Conservation (phyloP, 2,113 vertebrate species). For the Mustela nigripes region DNA sequence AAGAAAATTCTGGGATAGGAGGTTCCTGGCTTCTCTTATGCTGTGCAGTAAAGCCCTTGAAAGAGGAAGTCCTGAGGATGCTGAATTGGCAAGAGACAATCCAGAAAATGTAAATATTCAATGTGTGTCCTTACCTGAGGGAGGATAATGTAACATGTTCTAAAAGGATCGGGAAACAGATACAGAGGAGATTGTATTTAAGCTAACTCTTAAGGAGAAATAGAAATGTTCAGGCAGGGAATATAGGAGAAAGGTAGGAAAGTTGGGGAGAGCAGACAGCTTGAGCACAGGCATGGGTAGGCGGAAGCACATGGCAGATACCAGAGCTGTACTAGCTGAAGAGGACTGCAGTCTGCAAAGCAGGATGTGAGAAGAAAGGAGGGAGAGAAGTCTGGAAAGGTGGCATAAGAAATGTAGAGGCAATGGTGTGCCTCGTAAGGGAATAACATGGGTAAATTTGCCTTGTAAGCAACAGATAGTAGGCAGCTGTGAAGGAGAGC, state of each 20-base stretch:
- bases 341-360: background rate
- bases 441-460: background rate
- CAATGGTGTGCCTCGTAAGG: background rate
- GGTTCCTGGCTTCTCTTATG: background rate
- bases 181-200: background rate
- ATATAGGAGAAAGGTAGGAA: background rate
- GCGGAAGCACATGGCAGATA: too few species aligned
- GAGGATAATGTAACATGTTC: background rate
- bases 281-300: background rate
- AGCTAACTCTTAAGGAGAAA: background rate
- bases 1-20: background rate
- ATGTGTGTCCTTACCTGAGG: background rate
- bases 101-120: background rate
- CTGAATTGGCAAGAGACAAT: background rate
- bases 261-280: background rate
- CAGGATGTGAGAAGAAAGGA: accelerated
- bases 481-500: background rate
- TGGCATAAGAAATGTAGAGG: background rate
- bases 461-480: background rate
- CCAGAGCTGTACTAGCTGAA: background rate
- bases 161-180: background rate
- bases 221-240: background rate
- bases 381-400: background rate
- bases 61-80: background rate
- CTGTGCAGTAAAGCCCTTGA: background rate